These are phyloP conservation scores for Sinotaia quadrata DNA, from an alignment of 2,888 invertebrate species.

Conservation along the genomic window DNA sequence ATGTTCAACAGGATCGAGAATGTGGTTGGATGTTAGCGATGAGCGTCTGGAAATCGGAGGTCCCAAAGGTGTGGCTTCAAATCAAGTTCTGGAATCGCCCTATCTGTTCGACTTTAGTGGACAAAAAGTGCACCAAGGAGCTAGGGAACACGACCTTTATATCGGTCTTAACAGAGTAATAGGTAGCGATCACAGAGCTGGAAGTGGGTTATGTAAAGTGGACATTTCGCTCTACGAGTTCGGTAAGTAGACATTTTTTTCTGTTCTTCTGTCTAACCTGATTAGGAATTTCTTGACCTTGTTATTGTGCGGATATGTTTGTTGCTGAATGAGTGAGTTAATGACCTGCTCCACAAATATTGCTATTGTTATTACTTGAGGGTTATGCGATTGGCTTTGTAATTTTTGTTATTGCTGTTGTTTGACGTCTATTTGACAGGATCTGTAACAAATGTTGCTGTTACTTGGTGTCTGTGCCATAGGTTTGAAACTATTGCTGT, in stretches of 20 bases:
- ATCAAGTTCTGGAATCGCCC: conserved; percentile 62
- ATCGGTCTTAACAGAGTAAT: conserved; percentile 69
- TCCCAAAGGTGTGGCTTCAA: conserved; percentile 50
- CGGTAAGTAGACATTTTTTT: conserved; percentile 40
- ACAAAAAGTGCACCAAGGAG: conserved; percentile 41
- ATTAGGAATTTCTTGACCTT: background rate
- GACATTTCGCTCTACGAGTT: conserved; percentile 50
- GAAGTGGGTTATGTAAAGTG: conserved; percentile 65
- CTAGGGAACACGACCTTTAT: conserved; percentile 57
- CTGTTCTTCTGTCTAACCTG: background rate
- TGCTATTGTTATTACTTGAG: too few relatives aligned
- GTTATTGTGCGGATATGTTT: background rate
- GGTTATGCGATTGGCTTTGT: too few relatives aligned
- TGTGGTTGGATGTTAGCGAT: conserved; percentile 54
- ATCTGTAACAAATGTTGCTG: too few relatives aligned
- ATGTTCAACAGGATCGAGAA: conserved; percentile 11
- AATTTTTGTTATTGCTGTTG: too few relatives aligned
- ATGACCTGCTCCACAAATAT: too few relatives aligned
- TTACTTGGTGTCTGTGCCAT: too few relatives aligned
- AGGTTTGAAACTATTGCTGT: too few relatives aligned
- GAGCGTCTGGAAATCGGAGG: conserved; percentile 57
- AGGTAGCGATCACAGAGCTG: conserved; percentile 55
- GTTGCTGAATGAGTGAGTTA: conserved; percentile 1
- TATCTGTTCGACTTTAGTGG: conserved; percentile 63
- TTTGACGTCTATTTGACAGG: too few relatives aligned